Percentiles rank a stretch among this genome's conserved stretches.
These are phyloP conservation scores for Sinocyclocheilus grahami DNA, from an alignment of 2,113 vertebrate genomes.

Conservation along the genomic window DNA sequence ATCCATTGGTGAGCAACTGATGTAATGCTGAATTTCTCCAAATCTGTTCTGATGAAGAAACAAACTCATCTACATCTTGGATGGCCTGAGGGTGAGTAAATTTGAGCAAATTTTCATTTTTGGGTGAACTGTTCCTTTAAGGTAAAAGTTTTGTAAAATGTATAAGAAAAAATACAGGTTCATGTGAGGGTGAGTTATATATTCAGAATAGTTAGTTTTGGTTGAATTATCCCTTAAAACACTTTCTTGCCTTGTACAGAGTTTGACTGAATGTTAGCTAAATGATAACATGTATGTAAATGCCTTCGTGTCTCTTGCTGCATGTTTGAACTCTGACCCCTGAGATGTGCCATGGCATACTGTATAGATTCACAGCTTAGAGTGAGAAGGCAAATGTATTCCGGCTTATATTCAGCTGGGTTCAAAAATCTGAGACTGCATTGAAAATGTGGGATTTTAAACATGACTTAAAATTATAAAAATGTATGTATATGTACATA, in stretches of 20 bases:
- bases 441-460: background rate
- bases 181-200: background rate
- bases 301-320: background rate
- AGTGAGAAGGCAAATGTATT: background rate
- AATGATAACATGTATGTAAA: background rate
- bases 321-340: background rate
- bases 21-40: no score
- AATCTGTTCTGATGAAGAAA: no score
- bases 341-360: background rate
- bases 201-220: no score
- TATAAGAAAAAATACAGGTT: background rate
- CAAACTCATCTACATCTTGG: no score
- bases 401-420: background rate
- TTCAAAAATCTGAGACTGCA: background rate
- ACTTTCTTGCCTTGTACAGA: background rate
- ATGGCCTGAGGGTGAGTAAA: no score
- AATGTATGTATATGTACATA: background rate
- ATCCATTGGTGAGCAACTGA: no score
- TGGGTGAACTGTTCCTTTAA: no score
- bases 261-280: background rate
- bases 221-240: background rate
- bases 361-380: background rate
- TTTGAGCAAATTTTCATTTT: no score
- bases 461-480: background rate
- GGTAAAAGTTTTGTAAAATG: no score